A percentile compares a stretch with the other conserved stretches of the same genome.
Evolutionary conservation across 2,888 invertebrate species (phyloP).

Genomic region (Chloroclystis v-ata): DNA sequence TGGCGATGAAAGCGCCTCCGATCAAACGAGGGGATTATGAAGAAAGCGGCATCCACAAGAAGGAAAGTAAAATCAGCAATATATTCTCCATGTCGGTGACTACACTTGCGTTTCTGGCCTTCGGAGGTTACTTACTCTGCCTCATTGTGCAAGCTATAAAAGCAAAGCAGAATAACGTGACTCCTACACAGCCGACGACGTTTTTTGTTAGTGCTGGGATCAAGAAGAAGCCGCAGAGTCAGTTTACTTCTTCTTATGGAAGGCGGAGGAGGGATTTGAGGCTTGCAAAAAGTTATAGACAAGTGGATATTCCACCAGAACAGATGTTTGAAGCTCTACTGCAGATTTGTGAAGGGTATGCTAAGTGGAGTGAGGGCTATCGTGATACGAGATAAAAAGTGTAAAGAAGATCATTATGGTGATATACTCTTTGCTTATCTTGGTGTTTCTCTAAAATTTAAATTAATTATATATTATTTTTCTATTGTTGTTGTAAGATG

Average conservation of each 20-base stretch:
- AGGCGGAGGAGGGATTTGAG: slow-evolving; percentile 47
- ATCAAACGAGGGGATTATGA: slow-evolving; percentile 68
- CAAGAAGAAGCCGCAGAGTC: slow-evolving; percentile 64
- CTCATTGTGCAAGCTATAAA: slow-evolving; percentile 86
- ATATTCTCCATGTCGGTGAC: slow-evolving; percentile 88
- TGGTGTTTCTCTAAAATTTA: too few relatives aligned
- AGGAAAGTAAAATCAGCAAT: slow-evolving; percentile 81
- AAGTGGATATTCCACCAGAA: slow-evolving; percentile 59
- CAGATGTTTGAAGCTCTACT: slow-evolving; percentile 71
- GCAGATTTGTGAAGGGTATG: slow-evolving; percentile 77
- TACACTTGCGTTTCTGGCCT: slow-evolving; percentile 88
- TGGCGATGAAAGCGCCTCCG: slow-evolving; percentile 58
- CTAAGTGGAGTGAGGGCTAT: slow-evolving; percentile 59
- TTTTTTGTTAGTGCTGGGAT: slow-evolving; percentile 61
- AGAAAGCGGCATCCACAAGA: slow-evolving; percentile 62
- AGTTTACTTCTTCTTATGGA: slow-evolving; percentile 63
- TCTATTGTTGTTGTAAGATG: too few relatives aligned
- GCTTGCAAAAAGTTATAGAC: slow-evolving; percentile 35
- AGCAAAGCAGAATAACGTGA: slow-evolving; percentile 72
- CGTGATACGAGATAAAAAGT: slow-evolving; percentile 1
- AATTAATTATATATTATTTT: too few relatives aligned
- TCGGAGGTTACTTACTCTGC: slow-evolving; percentile 89
- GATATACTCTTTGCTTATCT: not conserved
- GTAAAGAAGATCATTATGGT: not conserved
- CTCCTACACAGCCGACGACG: slow-evolving; percentile 51